Evolutionary conservation across 2,113 vertebrate species (phyloP).

Genomic region (Pseudolaguvia tuberculata): DNA sequence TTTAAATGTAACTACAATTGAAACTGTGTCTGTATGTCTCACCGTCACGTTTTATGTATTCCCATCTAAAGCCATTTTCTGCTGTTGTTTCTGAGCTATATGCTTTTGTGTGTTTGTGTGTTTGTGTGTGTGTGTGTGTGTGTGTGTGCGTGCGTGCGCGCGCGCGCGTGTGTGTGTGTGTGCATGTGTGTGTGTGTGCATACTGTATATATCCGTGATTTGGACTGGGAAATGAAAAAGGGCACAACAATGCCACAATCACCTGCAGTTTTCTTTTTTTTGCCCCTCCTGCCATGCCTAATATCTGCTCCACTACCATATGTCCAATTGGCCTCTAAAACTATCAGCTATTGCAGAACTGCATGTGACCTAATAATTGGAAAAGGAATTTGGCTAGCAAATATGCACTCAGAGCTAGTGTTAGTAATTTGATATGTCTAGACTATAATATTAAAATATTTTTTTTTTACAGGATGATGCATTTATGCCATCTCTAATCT

Average conservation of each 20-base stretch:
- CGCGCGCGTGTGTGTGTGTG: slow-evolving; percentile 19
- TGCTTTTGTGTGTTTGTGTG: slow-evolving; percentile 17
- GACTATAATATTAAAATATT: neutral
- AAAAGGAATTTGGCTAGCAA: neutral
- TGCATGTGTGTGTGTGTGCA: slow-evolving; percentile 10
- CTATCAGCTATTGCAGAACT: slow-evolving; percentile 4
- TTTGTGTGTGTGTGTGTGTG: slow-evolving; percentile 17
- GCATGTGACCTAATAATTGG: neutral
- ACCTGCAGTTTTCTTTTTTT: slow-evolving; percentile 9
- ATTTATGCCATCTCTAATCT: neutral
- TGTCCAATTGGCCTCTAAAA: slow-evolving; percentile 7
- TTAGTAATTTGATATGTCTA: neutral
- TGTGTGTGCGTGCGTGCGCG: neutral
- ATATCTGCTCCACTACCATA: slow-evolving; percentile 31
- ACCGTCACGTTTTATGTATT: neutral
- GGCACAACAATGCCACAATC: slow-evolving; percentile 16
- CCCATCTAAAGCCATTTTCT: slow-evolving; percentile 2
- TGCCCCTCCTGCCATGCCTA: slow-evolving; percentile 4
- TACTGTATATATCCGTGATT: slow-evolving; percentile 19
- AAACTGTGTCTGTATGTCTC: neutral
- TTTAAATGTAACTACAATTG: neutral
- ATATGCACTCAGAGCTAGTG: neutral
- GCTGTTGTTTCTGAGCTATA: slow-evolving; percentile 13
- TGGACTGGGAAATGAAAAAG: slow-evolving; percentile 28
- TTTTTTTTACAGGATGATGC: neutral